A percentile compares a stretch with the other conserved stretches of the same genome.
Evolutionary conservation across 2,888 invertebrate genomes (phyloP).

Genomic region (Drosophila koepferae): DNA sequence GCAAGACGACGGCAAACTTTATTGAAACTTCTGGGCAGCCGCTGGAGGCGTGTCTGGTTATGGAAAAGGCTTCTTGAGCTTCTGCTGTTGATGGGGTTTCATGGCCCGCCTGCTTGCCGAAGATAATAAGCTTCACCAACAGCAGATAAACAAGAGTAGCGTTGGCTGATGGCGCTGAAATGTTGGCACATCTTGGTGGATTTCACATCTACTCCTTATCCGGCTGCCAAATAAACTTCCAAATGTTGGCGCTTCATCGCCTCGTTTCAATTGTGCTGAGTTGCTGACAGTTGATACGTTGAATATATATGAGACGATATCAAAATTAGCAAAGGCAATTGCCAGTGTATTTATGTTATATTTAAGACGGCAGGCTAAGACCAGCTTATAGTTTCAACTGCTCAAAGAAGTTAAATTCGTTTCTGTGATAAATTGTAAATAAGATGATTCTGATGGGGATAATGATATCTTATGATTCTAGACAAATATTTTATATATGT

Average conservation of each 20-base stretch:
- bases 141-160: conserved; percentile 53
- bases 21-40: conserved; percentile 63
- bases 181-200: conserved; percentile 56
- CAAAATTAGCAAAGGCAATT: conserved; percentile 40
- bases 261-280: conserved; percentile 57
- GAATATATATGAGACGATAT: conserved; percentile 23
- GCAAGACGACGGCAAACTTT: conserved; percentile 61
- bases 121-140: conserved; percentile 66
- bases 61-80: conserved; percentile 47
- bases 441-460: neutral
- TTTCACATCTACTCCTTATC: conserved; percentile 39
- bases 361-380: neutral
- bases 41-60: conserved; percentile 39
- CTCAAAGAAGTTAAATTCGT: neutral
- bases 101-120: conserved; percentile 42
- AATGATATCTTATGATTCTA: too few species aligned
- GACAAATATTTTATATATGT: too few species aligned
- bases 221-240: conserved; percentile 75
- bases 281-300: conserved; percentile 52
- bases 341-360: conserved; percentile 23
- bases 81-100: conserved; percentile 27
- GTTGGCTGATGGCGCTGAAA: conserved; percentile 55
- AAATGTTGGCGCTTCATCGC: conserved; percentile 75
- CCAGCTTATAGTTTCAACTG: neutral
- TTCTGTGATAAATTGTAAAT: neutral